A percentile compares a stretch with the other conserved stretches of the same genome.
These are phyloP conservation scores for Virgularia gustaviana DNA, from an alignment of 92 coral and sea anemone species.

Conservation along the genomic window DNA sequence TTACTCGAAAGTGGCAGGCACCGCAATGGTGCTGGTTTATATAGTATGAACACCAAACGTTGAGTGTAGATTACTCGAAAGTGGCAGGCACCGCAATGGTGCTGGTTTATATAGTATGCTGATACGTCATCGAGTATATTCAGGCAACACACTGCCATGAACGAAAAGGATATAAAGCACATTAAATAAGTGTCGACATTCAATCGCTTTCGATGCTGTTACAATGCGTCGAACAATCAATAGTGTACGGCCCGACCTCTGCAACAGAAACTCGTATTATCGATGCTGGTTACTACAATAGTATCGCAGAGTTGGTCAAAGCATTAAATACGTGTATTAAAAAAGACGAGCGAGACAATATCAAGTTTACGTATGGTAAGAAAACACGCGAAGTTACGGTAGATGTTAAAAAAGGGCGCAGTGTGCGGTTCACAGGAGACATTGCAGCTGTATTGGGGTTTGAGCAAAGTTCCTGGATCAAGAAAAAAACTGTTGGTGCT, in stretches of 20 bases:
- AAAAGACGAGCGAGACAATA: slow-evolving; percentile 3
- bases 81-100: too few relatives aligned
- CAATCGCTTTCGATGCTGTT: slow-evolving; percentile 33
- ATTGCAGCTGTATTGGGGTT: slow-evolving; percentile 16
- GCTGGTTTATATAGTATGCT: too few relatives aligned
- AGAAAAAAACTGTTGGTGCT: slow-evolving; percentile 6
- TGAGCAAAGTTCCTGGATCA: background rate
- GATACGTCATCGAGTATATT: too few relatives aligned
- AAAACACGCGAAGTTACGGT: too few relatives aligned
- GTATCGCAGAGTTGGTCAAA: slow-evolving; percentile 23
- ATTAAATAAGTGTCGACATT: slow-evolving; percentile 46
- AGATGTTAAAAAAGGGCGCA: too few relatives aligned
- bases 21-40: too few relatives aligned
- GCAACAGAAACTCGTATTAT: slow-evolving; percentile 26
- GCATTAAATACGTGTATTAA: background rate
- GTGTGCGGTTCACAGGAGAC: too few relatives aligned
- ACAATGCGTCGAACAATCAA: background rate
- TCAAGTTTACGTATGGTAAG: slow-evolving; percentile 36
- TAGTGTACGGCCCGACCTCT: background rate
- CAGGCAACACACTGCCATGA: slow-evolving; percentile 9
- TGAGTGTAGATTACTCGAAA: too few relatives aligned
- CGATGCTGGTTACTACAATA: slow-evolving; percentile 21
- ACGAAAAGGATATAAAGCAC: slow-evolving; percentile 39
- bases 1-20: too few relatives aligned
- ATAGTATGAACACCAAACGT: too few relatives aligned